Conservation (phyloP, 2,113 vertebrate genomes). For the Sinocyclocheilus anshuiensis region DNA sequence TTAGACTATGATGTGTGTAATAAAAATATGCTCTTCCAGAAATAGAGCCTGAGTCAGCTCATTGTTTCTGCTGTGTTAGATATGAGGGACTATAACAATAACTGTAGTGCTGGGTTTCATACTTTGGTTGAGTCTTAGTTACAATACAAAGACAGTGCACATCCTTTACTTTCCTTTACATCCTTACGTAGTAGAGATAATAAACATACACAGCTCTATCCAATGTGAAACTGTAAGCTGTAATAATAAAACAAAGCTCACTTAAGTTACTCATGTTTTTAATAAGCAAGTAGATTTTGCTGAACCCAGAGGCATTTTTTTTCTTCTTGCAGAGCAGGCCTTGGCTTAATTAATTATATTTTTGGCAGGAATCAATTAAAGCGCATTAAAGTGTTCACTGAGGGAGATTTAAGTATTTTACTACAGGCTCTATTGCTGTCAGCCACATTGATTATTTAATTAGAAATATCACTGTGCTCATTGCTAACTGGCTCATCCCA, state of each 20-base stretch:
- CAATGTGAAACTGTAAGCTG: neutral
- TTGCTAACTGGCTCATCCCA: neutral
- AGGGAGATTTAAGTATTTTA: slow-evolving; percentile 35
- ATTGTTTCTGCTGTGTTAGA: slow-evolving; percentile 42
- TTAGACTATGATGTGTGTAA: slow-evolving; percentile 41
- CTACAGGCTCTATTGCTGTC: slow-evolving; percentile 18
- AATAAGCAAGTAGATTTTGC: neutral
- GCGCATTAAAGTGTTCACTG: slow-evolving; percentile 37
- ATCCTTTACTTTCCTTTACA: neutral
- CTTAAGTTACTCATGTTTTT: neutral
- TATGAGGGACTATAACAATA: slow-evolving; percentile 4
- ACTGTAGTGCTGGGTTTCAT: neutral
- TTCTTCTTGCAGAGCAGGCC: neutral
- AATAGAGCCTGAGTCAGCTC: slow-evolving; percentile 41
- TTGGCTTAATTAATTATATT: slow-evolving; percentile 47
- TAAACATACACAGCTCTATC: neutral
- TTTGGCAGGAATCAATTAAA: slow-evolving; percentile 43
- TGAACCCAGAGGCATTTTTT: slow-evolving; percentile 18
- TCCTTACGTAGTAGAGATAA: neutral
- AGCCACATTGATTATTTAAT: slow-evolving; percentile 39
- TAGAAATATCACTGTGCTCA: slow-evolving; percentile 36
- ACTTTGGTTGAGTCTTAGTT: neutral
- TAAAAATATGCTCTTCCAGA: slow-evolving; percentile 34
- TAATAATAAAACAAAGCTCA: neutral
- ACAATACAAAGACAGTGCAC: neutral